Conservation (phyloP, 1,140 invertebrate genomes). For the Papilio xuthus region DNA sequence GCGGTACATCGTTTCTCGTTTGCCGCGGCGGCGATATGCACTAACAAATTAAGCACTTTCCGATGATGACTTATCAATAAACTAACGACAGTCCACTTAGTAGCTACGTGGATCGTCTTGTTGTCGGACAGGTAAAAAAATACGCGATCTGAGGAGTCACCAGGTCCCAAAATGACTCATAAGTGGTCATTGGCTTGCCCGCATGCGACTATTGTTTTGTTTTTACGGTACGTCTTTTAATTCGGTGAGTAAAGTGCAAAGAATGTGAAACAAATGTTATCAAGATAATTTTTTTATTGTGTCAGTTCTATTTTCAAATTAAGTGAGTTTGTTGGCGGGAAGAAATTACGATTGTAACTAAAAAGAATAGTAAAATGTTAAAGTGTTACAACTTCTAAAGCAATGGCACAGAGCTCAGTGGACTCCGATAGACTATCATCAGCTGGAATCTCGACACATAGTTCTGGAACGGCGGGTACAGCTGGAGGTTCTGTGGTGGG, state of each 20-base stretch:
- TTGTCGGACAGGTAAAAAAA: conserved; percentile 53
- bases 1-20: conserved; percentile 58
- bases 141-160: conserved; percentile 59
- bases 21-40: conserved; percentile 52
- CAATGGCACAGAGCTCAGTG: conserved; percentile 74
- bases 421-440: conserved; percentile 78
- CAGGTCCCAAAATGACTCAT: conserved; percentile 76
- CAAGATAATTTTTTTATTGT: conserved; percentile 31
- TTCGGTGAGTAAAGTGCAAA: conserved; percentile 66
- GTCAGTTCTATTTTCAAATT: conserved; percentile 36
- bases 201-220: conserved; percentile 74
- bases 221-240: conserved; percentile 66
- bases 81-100: conserved; percentile 62
- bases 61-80: conserved; percentile 54
- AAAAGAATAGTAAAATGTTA: conserved; percentile 24
- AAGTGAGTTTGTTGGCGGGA: conserved; percentile 42
- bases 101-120: conserved; percentile 57
- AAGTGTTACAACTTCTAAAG: conserved; percentile 40
- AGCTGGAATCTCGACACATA: conserved; percentile 75
- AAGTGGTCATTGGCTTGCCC: conserved; percentile 60
- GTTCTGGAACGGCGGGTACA: conserved; percentile 73
- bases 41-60: conserved; percentile 52
- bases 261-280: conserved; percentile 48
- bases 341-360: conserved; percentile 32
- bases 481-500: conserved; percentile 75